Percentiles rank a stretch among this genome's conserved stretches.
phyloP scores from a whole-genome alignment of 2,113 vertebrate species.

The Lipophrys pholis region DNA sequence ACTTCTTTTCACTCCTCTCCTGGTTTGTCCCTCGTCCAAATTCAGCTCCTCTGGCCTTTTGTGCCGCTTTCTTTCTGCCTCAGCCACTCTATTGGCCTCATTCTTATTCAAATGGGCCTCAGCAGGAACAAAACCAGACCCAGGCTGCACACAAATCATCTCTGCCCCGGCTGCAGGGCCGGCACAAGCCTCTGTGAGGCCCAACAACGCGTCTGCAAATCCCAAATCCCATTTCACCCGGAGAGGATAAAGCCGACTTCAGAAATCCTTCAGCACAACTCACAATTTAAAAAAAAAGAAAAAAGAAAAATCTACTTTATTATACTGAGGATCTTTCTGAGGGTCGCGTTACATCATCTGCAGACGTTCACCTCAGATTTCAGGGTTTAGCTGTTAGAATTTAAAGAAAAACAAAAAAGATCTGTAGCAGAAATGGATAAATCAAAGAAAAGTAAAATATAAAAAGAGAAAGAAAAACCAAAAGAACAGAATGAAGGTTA shows the following conservation, averaged over 20 bases:
- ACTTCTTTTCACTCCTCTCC: conserved; percentile 94
- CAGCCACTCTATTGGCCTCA: conserved; percentile 95
- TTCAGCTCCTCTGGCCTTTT: conserved; percentile 95
- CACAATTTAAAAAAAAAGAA: not conserved
- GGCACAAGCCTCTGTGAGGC: conserved; percentile 51
- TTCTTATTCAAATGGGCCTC: conserved; percentile 97
- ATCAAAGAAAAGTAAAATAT: too few species aligned
- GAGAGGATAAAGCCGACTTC: conserved; percentile 12
- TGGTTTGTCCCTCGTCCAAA: conserved; percentile 95
- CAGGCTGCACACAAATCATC: conserved; percentile 82
- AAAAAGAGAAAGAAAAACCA: too few species aligned
- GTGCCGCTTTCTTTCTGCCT: conserved; percentile 97
- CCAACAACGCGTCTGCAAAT: conserved; percentile 9
- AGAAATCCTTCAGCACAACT: not conserved
- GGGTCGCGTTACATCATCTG: not conserved
- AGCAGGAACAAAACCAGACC: conserved; percentile 92
- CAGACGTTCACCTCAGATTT: too few species aligned
- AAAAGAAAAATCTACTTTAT: not conserved
- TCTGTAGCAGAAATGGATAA: too few species aligned
- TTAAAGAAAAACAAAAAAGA: too few species aligned
- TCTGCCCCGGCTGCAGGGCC: conserved; percentile 55
- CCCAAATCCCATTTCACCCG: conserved; percentile 19
- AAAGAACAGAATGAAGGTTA: too few species aligned
- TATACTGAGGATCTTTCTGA: not conserved
- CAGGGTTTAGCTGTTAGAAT: too few species aligned